A percentile compares a stretch with the other conserved stretches of the same genome.
These are phyloP conservation scores for Pelobates cultripes DNA, from an alignment of 2,797 vertebrate species.

Conservation along the genomic window DNA sequence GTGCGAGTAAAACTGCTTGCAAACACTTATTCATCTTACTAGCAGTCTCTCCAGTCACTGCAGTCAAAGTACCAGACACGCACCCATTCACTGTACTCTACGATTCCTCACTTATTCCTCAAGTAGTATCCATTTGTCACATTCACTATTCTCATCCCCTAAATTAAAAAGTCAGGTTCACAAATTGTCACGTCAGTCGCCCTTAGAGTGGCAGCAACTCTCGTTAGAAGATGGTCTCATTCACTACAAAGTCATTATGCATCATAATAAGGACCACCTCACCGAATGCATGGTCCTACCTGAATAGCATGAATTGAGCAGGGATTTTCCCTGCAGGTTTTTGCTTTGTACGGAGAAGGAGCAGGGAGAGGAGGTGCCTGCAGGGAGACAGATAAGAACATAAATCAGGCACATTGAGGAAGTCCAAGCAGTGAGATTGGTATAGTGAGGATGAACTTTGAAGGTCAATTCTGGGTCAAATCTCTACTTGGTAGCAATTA, in stretches of 20 bases:
- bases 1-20: too few species aligned
- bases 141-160: too few species aligned
- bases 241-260: background rate
- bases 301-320: conserved; percentile 86
- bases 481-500: too few species aligned
- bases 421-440: conserved; percentile 11
- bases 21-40: too few species aligned
- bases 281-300: conserved; percentile 63
- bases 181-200: too few species aligned
- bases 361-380: conserved; percentile 81
- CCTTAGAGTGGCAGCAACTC: conserved; percentile 5
- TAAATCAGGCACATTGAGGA: conserved; percentile 59
- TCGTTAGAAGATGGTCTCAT: conserved; percentile 17
- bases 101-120: too few species aligned
- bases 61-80: too few species aligned
- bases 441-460: background rate
- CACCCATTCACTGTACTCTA: too few species aligned
- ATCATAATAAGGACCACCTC: conserved; percentile 9
- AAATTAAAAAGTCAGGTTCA: too few species aligned
- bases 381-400: conserved; percentile 68
- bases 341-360: conserved; percentile 90
- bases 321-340: conserved; percentile 86
- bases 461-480: too few species aligned
- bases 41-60: too few species aligned
- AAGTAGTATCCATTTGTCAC: too few species aligned